Conservation (phyloP, 2,113 vertebrate species). For the Oceanodroma tethys region DNA sequence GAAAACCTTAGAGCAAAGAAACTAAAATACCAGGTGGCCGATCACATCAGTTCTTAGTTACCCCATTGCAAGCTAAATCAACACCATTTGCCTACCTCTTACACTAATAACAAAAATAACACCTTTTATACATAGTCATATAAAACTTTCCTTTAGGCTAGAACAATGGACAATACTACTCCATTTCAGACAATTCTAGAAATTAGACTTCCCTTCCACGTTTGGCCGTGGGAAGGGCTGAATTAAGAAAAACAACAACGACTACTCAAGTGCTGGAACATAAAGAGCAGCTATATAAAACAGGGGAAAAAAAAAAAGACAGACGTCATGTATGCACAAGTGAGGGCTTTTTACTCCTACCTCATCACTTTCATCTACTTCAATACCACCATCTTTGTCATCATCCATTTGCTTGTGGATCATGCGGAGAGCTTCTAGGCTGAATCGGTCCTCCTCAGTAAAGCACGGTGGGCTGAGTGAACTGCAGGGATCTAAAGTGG, state of each 20-base stretch:
- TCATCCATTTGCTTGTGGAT: constrained; percentile 99
- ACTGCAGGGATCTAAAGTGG: constrained; percentile 83
- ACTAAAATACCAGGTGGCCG: not conserved
- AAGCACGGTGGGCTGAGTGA: constrained; percentile 88
- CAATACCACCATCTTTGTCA: constrained; percentile 96
- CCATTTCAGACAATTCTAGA: not conserved
- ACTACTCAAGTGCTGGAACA: not conserved
- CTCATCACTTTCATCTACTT: constrained; percentile 98
- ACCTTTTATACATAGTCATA: not conserved
- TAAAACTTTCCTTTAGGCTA: not conserved
- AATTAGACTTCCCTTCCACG: not conserved
- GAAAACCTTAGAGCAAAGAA: not conserved
- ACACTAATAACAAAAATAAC: not conserved
- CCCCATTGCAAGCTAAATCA: not conserved
- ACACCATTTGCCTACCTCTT: not conserved
- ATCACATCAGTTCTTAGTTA: not conserved
- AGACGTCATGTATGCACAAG: not conserved
- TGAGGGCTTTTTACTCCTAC: constrained; percentile 70
- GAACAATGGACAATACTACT: not conserved
- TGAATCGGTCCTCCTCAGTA: constrained; percentile 90
- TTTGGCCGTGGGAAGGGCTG: not conserved
- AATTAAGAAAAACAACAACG: not conserved
- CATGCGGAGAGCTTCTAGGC: constrained; percentile 91
- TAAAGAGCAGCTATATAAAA: not conserved
- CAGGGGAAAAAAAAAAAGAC: rapidly evolving